Percentiles rank a stretch among this genome's conserved stretches.
Evolutionary conservation across 2,113 vertebrate genomes (phyloP).

Genomic region (Callaeas wilsoni): DNA sequence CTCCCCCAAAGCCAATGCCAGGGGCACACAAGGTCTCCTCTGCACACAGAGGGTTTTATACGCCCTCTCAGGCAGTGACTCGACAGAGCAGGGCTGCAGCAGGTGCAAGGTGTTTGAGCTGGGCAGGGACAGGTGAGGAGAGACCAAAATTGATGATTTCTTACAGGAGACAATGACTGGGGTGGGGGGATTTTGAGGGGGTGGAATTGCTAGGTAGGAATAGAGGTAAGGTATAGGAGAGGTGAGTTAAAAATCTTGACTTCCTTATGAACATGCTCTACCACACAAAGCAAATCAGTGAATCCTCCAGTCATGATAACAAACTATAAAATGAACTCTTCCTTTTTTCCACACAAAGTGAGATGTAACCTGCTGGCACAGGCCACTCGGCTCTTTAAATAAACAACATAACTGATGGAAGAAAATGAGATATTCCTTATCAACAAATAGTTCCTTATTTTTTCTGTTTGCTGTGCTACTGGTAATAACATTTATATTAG

Average conservation of each 20-base stretch:
- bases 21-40: accelerated
- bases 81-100: neutral
- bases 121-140: neutral
- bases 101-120: neutral
- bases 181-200: accelerated
- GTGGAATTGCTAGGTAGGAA: neutral
- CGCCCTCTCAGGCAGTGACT: accelerated
- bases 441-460: neutral
- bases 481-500: neutral
- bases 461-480: neutral
- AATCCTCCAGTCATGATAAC: neutral
- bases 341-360: neutral
- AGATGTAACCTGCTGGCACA: neutral
- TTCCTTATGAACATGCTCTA: neutral
- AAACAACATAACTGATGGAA: neutral
- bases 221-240: neutral
- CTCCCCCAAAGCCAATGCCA: accelerated
- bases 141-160: neutral
- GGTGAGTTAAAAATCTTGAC: neutral
- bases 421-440: neutral
- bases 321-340: neutral
- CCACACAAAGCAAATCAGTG: accelerated
- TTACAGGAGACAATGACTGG: neutral
- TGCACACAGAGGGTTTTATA: neutral
- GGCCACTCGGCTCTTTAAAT: neutral